phyloP scores from a whole-genome alignment of 2,888 invertebrate genomes.

The Scrobipalpa costella region DNA sequence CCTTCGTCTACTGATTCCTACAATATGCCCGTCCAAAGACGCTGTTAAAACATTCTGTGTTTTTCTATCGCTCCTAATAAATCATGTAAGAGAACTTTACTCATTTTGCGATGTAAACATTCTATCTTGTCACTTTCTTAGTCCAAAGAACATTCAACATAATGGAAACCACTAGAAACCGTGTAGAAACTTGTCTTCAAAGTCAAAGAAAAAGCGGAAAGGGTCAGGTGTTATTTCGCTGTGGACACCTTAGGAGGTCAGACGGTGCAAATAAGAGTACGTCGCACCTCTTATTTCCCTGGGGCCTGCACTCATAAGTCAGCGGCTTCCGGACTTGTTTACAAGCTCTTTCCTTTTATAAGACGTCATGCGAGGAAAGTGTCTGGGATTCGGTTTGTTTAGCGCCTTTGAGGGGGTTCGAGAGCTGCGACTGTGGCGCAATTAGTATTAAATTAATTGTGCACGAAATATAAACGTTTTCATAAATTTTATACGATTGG shows the following conservation, averaged over 20 bases:
- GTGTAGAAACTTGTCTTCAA: background rate
- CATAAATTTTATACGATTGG: too few relatives aligned
- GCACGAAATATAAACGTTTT: too few relatives aligned
- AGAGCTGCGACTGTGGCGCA: background rate
- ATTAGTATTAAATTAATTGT: too few relatives aligned
- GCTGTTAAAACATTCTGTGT: too few relatives aligned
- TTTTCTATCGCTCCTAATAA: too few relatives aligned
- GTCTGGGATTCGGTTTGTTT: constrained; percentile 20
- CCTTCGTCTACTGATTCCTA: too few relatives aligned
- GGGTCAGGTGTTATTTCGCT: constrained; percentile 20
- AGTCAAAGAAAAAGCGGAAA: background rate
- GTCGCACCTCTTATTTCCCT: constrained; percentile 62
- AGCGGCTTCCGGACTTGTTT: constrained; percentile 40
- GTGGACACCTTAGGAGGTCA: constrained; percentile 27
- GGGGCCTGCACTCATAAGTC: constrained; percentile 51
- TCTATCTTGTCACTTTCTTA: too few relatives aligned
- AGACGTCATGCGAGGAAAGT: constrained; percentile 24
- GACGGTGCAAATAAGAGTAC: constrained; percentile 47
- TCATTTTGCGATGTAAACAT: too few relatives aligned
- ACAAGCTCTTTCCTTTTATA: constrained; percentile 17
- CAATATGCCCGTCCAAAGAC: too few relatives aligned
- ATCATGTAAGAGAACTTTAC: too few relatives aligned
- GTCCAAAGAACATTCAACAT: too few relatives aligned
- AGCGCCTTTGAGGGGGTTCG: background rate
- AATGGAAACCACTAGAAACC: background rate